Evolutionary conservation across 1,140 invertebrate species (phyloP).

Genomic region (Scaptomyza hsui): DNA sequence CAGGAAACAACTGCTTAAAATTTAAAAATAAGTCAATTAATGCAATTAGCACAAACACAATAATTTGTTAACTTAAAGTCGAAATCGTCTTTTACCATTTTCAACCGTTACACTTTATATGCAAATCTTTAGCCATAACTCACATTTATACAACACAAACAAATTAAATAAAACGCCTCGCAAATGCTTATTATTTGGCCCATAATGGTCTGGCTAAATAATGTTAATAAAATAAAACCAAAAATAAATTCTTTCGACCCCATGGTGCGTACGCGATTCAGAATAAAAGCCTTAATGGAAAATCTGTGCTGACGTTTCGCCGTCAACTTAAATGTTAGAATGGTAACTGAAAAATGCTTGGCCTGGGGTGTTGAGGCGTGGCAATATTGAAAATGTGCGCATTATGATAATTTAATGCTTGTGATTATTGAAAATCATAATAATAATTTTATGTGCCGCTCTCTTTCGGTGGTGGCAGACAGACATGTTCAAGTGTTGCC

Average conservation of each 20-base stretch:
- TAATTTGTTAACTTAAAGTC: background rate
- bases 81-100: background rate
- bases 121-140: slow-evolving; percentile 1
- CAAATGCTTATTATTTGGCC: slow-evolving; percentile 22
- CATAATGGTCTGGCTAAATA: slow-evolving; percentile 38
- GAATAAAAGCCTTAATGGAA: slow-evolving; percentile 38
- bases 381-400: slow-evolving; percentile 73
- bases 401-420: slow-evolving; percentile 80
- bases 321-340: slow-evolving; percentile 2
- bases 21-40: background rate
- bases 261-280: slow-evolving; percentile 44
- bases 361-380: slow-evolving; percentile 42
- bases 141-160: background rate
- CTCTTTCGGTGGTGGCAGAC: slow-evolving; percentile 26
- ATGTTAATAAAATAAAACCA: slow-evolving; percentile 57
- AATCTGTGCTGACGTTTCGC: slow-evolving; percentile 30
- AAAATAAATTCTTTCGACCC: slow-evolving; percentile 4
- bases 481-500: slow-evolving; percentile 44
- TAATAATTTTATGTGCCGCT: slow-evolving; percentile 74
- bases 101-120: background rate
- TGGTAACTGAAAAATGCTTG: slow-evolving; percentile 18
- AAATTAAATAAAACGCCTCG: slow-evolving; percentile 8
- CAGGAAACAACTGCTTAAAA: background rate
- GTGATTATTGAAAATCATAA: slow-evolving; percentile 82
- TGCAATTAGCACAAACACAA: slow-evolving; percentile 3